A percentile compares a stretch with the other conserved stretches of the same genome.
Conservation (phyloP, 2,888 invertebrate species). For the Physocephala rufipes region DNA sequence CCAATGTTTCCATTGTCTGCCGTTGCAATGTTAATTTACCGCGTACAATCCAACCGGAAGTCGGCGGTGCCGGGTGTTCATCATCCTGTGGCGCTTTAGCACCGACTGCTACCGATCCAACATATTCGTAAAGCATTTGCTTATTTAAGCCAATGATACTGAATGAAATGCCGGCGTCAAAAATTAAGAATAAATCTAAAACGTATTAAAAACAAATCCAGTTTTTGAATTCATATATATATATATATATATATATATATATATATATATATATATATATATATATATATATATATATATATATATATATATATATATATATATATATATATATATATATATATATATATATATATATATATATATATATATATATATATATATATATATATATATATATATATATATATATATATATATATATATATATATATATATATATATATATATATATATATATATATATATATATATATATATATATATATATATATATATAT, state of each 20-base stretch:
- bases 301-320: background rate
- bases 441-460: background rate
- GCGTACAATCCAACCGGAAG: slow-evolving; percentile 64
- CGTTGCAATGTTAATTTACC: slow-evolving; percentile 64
- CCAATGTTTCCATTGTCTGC: slow-evolving; percentile 56
- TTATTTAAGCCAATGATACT: slow-evolving; percentile 63
- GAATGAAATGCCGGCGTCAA: slow-evolving; percentile 58
- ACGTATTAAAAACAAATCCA: slow-evolving; percentile 17
- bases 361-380: too few species aligned
- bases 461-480: too few species aligned
- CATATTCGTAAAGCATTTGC: slow-evolving; percentile 66
- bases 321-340: too few species aligned
- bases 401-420: slow-evolving; percentile 21
- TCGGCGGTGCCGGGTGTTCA: slow-evolving; percentile 60
- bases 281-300: background rate
- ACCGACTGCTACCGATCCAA: slow-evolving; percentile 63
- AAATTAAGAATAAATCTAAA: slow-evolving; percentile 54
- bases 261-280: slow-evolving; percentile 8
- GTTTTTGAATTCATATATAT: slow-evolving; percentile 6
- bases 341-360: too few species aligned
- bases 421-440: background rate
- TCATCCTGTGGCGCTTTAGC: slow-evolving; percentile 64
- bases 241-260: background rate
- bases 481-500: too few species aligned
- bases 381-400: slow-evolving; percentile 37